These are phyloP conservation scores for Catocala sponsa DNA, from an alignment of 2,888 invertebrate species.

Conservation along the genomic window DNA sequence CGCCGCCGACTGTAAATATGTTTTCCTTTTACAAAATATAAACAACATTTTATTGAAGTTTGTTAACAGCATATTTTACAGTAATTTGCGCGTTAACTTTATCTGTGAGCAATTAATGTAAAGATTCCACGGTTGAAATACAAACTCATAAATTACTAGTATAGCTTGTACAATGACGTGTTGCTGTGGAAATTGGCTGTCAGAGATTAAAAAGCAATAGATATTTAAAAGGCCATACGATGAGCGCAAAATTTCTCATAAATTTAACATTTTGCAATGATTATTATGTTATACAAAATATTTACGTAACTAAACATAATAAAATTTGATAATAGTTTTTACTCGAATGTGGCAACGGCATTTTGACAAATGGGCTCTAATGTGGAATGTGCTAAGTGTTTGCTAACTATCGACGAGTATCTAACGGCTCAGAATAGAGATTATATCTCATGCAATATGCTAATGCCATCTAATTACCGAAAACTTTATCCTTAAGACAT, in stretches of 20 bases:
- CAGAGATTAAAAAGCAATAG: conserved; percentile 21
- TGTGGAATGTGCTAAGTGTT: conserved; percentile 41
- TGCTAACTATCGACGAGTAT: conserved; percentile 39
- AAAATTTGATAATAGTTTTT: conserved; percentile 31
- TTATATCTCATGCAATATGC: conserved; percentile 70
- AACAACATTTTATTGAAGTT: neutral
- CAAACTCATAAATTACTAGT: conserved; percentile 24
- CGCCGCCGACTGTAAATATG: neutral
- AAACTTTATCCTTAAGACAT: conserved; percentile 79
- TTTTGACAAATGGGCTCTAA: conserved; percentile 42
- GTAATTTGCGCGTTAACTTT: neutral
- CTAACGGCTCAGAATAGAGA: conserved; percentile 49
- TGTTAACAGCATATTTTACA: neutral
- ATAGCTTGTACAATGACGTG: conserved; percentile 7
- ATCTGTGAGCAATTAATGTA: conserved; percentile 11
- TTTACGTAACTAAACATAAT: conserved; percentile 29
- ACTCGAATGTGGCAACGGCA: conserved; percentile 34
- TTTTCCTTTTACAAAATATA: conserved; percentile 7
- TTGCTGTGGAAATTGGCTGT: neutral
- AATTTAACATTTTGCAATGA: conserved; percentile 28
- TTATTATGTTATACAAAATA: conserved; percentile 14
- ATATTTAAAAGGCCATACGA: conserved; percentile 19
- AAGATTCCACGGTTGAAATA: conserved; percentile 15
- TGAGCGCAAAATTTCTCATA: conserved; percentile 34
- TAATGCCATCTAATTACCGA: conserved; percentile 83